Base-by-base conservation (phyloP, 2,888 invertebrate genomes). In the Nudaria mundana region DNA sequence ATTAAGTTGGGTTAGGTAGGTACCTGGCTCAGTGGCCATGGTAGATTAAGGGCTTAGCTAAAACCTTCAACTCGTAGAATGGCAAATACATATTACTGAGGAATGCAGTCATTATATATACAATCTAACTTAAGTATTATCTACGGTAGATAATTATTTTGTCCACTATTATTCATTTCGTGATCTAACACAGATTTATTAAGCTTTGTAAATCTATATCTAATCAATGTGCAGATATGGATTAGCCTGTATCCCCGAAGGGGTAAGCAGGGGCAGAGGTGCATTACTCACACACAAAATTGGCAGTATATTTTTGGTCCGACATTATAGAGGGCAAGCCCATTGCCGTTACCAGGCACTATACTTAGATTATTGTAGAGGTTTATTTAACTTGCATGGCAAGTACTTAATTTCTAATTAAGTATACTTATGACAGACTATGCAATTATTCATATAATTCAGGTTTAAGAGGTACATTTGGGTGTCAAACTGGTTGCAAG, bases 401-500 rank as follows among this genome's bases (percentile, higher is more conserved):
- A 23, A n/a, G 10, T 18, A n/a, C 16, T 2, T 30, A 30, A 15
- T 36, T 15, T 16, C 16, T 26, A 18, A 18, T 29, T 23, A 36
- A 1, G 25, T 31, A 20, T 12, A 37, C 7, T 15, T 14, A n/a
- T 25, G 31, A 56, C 51, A 51, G 46, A 31, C 41, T 46, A 28
- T 50, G 47, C 67, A 59, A 69, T 63, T 56, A 36, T 31, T 49
- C 54, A 56, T 58, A 58, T 53, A 53, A 57, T 52, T 63, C 58
- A 55, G 60, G 58, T 63, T 57, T 49, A 48, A 51, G 55, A 42
- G 51, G 55, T 55, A 58, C 59, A 70, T 71, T 59, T 66, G 69
- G 72, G 67, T 60, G 64, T 49, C 48, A 57, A 79, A 80, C 82
- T 54, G 76, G 81, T 82, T 68, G 66, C 55, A 60, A 73, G 76